Percentiles rank a stretch among this genome's conserved stretches.
Conservation (phyloP, 2,888 invertebrate genomes). For the Agrochola lychnidis region DNA sequence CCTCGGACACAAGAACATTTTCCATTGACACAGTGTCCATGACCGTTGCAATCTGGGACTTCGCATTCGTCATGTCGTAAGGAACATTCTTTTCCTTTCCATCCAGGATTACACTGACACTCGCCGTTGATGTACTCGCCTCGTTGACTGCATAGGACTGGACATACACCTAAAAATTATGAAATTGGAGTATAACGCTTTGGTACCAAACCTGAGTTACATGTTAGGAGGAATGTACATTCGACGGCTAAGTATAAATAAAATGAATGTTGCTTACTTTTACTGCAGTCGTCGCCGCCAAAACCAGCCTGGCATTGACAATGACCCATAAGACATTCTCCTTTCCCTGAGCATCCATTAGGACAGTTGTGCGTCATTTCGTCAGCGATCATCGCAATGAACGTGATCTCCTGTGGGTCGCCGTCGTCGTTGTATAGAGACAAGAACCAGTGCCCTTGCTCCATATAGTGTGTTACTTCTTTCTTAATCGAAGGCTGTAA, state of each 20-base stretch:
- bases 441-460: constrained; percentile 98
- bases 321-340: constrained; percentile 98
- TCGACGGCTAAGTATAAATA: background rate
- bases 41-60: constrained; percentile 98
- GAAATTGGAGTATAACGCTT: background rate
- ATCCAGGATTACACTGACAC: constrained; percentile 99
- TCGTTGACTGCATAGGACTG: constrained; percentile 98
- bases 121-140: constrained; percentile 99
- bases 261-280: constrained; percentile 93
- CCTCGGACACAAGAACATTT: constrained; percentile 98
- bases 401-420: constrained; percentile 96
- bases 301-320: constrained; percentile 99
- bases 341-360: constrained; percentile 98
- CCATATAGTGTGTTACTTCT: constrained; percentile 98
- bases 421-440: constrained; percentile 99
- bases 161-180: constrained; percentile 95
- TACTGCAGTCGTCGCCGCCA: constrained; percentile 98
- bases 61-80: constrained; percentile 98
- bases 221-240: background rate
- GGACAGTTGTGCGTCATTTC: constrained; percentile 99
- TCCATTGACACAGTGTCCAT: constrained; percentile 98
- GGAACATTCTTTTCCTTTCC: constrained; percentile 99
- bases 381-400: constrained; percentile 95
- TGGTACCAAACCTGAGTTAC: background rate
- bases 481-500: constrained; percentile 95